phyloP scores from a whole-genome alignment of 1,140 invertebrate species.

The Calliphora vicina region DNA sequence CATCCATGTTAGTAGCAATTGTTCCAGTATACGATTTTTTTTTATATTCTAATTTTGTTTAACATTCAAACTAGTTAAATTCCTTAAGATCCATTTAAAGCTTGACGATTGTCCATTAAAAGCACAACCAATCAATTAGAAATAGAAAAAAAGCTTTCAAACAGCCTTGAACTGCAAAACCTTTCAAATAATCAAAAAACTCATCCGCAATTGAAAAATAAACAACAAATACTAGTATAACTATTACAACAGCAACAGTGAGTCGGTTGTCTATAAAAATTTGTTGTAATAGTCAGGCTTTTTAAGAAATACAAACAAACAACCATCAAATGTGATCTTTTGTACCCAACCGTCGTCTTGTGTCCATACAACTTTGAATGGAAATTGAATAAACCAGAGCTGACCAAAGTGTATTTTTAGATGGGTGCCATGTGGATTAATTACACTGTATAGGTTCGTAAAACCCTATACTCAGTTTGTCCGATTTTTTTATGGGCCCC shows the following conservation, averaged over 20 bases:
- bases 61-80: neutral
- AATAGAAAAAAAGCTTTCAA: neutral
- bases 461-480: no score
- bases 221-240: neutral
- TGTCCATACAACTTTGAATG: neutral
- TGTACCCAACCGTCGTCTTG: neutral
- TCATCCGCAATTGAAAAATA: neutral
- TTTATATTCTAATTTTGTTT: neutral
- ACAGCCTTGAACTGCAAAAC: conserved; percentile 15
- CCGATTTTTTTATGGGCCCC: no score
- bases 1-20: no score
- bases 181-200: conserved; percentile 4
- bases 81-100: neutral
- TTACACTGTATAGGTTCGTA: no score
- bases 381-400: neutral
- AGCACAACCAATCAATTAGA: neutral
- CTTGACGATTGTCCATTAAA: neutral
- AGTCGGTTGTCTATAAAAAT: neutral
- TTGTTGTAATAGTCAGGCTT: conserved; percentile 12
- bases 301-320: neutral
- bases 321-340: neutral
- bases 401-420: neutral
- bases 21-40: no score
- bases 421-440: neutral
- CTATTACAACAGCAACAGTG: neutral